phyloP scores from a whole-genome alignment of 1,140 invertebrate genomes.

The Sipha flava region DNA sequence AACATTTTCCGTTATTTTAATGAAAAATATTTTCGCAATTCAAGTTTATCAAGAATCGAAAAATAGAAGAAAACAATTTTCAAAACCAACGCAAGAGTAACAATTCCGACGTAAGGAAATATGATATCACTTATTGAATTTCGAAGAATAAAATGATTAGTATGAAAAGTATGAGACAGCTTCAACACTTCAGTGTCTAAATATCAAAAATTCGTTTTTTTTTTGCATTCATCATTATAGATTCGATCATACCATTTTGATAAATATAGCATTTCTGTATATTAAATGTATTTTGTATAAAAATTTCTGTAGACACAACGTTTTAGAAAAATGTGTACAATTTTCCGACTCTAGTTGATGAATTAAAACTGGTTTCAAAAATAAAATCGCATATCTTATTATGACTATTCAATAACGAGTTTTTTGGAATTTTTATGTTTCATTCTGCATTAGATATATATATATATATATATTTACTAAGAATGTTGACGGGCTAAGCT shows the following conservation, averaged over 20 bases:
- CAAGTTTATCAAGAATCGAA: too few species aligned
- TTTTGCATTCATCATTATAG: background rate
- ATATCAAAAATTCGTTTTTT: background rate
- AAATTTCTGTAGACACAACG: background rate
- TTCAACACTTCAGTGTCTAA: background rate
- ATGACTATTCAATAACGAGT: background rate
- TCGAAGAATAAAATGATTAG: too few species aligned
- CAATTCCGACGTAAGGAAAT: too few species aligned
- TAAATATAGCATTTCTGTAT: background rate
- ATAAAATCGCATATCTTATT: background rate
- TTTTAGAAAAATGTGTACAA: background rate
- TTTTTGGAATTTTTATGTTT: conserved; percentile 16
- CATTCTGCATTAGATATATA: background rate
- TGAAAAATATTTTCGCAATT: too few species aligned
- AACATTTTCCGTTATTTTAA: too few species aligned
- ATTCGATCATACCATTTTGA: background rate
- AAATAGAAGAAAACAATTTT: too few species aligned
- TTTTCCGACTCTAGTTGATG: background rate
- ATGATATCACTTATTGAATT: too few species aligned
- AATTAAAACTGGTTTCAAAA: conserved; percentile 28
- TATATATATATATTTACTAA: background rate
- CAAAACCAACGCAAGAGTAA: too few species aligned
- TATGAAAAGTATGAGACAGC: background rate
- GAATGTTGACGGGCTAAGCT: too few species aligned
- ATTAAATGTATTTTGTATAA: too few species aligned